These are phyloP conservation scores for Hecatera dysodea DNA, from an alignment of 2,888 invertebrate genomes.

Conservation along the genomic window DNA sequence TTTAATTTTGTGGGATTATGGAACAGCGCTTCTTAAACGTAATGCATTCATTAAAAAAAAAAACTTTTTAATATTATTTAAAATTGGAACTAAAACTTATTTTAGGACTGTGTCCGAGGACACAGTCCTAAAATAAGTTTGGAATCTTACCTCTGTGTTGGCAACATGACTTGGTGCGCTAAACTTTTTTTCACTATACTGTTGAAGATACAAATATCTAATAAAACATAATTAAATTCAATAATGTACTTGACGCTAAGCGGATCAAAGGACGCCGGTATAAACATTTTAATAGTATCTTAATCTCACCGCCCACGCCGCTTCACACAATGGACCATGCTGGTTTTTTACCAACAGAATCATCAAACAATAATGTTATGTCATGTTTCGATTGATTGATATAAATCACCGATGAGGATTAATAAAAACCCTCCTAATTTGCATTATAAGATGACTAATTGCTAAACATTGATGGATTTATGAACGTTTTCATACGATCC, in stretches of 20 bases:
- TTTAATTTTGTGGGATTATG: not conserved
- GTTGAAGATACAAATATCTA: slow-evolving; percentile 43
- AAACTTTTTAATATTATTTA: not conserved
- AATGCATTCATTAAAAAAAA: slow-evolving; percentile 9
- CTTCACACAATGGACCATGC: slow-evolving; percentile 75
- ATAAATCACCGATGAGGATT: slow-evolving; percentile 72
- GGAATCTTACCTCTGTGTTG: not conserved
- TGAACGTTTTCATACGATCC: slow-evolving; percentile 49
- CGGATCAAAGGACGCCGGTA: slow-evolving; percentile 80
- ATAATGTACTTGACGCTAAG: slow-evolving; percentile 64
- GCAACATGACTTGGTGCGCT: not conserved
- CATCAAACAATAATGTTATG: slow-evolving; percentile 84
- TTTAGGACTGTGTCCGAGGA: too few relatives aligned
- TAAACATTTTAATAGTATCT: slow-evolving; percentile 84
- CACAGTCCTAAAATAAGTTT: not conserved
- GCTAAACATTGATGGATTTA: slow-evolving; percentile 58
- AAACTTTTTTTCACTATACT: not conserved
- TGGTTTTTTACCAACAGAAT: slow-evolving; percentile 77
- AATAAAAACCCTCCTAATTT: slow-evolving; percentile 63
- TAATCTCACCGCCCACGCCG: slow-evolving; percentile 82
- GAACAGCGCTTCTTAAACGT: not conserved
- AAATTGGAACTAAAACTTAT: not conserved
- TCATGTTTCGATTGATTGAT: slow-evolving; percentile 85
- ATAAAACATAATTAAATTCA: slow-evolving; percentile 70
- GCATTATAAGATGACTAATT: slow-evolving; percentile 70